A percentile compares a stretch with the other conserved stretches of the same genome.
Conservation (phyloP, 2,113 vertebrate genomes). For the Symphodus melops region DNA sequence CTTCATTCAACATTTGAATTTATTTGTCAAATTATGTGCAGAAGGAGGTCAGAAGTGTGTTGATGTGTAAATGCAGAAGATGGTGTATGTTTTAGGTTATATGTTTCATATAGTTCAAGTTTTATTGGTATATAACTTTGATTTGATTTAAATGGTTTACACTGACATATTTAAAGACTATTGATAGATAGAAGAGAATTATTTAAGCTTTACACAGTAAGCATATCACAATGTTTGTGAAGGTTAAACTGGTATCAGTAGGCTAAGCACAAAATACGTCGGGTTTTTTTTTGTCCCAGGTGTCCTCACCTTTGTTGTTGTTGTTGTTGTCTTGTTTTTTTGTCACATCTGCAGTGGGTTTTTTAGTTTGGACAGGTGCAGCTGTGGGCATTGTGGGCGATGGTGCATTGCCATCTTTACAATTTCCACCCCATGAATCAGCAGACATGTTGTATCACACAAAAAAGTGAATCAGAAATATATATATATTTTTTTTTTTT, state of each 20-base stretch:
- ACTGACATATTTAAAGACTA: no score
- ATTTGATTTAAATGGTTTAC: neutral
- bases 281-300: neutral
- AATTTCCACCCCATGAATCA: neutral
- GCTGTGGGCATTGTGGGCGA: neutral
- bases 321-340: neutral
- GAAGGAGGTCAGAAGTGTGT: no score
- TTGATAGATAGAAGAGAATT: no score
- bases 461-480: no score
- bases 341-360: fast-evolving
- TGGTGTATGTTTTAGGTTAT: no score
- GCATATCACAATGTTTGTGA: neutral
- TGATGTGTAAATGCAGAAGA: no score
- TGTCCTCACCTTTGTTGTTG: neutral
- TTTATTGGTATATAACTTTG: neutral
- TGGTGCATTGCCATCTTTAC: fast-evolving
- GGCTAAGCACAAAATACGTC: neutral
- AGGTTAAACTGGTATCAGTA: neutral
- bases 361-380: fast-evolving
- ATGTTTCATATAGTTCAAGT: no score
- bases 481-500: no score
- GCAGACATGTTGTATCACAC: neutral
- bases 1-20: no score
- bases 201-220: no score
- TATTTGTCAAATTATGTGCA: no score